A percentile compares a stretch with the other conserved stretches of the same genome.
Conservation (phyloP, 1,140 invertebrate species). For the Rhizoglyphus robini region DNA sequence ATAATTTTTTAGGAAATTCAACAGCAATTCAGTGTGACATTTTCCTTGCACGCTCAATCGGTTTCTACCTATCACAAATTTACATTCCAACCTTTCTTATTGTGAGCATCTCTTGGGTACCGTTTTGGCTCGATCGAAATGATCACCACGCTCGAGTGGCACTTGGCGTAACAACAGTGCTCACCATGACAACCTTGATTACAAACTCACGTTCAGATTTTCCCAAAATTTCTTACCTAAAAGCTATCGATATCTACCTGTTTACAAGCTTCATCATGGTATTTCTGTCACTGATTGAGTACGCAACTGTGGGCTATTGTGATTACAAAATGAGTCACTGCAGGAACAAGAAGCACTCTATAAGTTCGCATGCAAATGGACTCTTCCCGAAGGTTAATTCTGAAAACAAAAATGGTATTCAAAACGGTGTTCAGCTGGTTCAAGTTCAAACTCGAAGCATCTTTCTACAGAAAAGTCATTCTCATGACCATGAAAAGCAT, state of each 20-base stretch:
- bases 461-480: neutral
- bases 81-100: slow-evolving; percentile 30
- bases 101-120: slow-evolving; percentile 30
- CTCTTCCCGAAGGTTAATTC: no score
- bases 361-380: no score
- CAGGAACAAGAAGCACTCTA: no score
- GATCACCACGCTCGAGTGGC: slow-evolving; percentile 32
- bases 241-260: slow-evolving; percentile 33
- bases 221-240: slow-evolving; percentile 33
- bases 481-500: neutral
- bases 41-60: slow-evolving; percentile 29
- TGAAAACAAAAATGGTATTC: no score
- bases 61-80: slow-evolving; percentile 28
- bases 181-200: slow-evolving; percentile 34
- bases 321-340: no score
- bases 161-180: slow-evolving; percentile 31
- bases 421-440: no score
- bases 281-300: slow-evolving; percentile 28
- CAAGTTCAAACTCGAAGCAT: neutral
- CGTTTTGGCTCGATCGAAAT: slow-evolving; percentile 31
- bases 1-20: slow-evolving; percentile 27
- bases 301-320: slow-evolving; percentile 27
- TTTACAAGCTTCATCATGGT: slow-evolving; percentile 33
- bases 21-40: slow-evolving; percentile 23
- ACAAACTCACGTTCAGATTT: slow-evolving; percentile 33